A percentile compares a stretch with the other conserved stretches of the same genome.
Evolutionary conservation across 2,797 vertebrate species (phyloP).

Genomic region (Anguilla pacifica): DNA sequence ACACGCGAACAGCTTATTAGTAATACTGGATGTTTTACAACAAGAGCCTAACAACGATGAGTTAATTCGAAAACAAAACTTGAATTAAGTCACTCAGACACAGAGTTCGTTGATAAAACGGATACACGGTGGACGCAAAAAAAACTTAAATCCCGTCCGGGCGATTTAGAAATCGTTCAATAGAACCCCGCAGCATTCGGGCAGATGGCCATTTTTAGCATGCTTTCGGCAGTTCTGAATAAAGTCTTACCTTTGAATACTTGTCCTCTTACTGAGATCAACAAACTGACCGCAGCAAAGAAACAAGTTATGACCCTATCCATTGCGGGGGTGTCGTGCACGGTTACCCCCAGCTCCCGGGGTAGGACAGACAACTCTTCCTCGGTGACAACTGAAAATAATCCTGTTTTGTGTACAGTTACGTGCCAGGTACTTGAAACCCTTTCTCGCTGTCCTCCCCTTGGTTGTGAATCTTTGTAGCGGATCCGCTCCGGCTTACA

Average conservation of each 20-base stretch:
- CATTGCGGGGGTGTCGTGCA: conserved; percentile 68
- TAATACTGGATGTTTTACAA: background rate
- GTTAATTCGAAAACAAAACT: background rate
- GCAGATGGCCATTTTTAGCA: background rate
- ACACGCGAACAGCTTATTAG: background rate
- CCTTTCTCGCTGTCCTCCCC: conserved; percentile 43
- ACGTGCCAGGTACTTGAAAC: conserved; percentile 38
- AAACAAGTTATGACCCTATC: conserved; percentile 78
- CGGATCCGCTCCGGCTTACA: conserved; percentile 62
- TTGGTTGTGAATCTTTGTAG: conserved; percentile 43
- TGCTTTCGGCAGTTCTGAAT: conserved; percentile 20
- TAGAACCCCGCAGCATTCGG: conserved; percentile 10
- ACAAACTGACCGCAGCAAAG: conserved; percentile 69
- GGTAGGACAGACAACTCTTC: conserved; percentile 63
- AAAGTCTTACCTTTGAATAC: conserved; percentile 77
- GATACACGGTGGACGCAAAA: background rate
- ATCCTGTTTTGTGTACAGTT: conserved; percentile 46
- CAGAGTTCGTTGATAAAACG: background rate
- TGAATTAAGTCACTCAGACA: background rate
- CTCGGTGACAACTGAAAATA: conserved; percentile 41
- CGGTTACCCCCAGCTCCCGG: conserved; percentile 66
- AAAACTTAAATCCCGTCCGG: background rate
- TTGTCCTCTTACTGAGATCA: conserved; percentile 70
- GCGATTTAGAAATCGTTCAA: conserved; percentile 16
- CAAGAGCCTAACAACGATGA: background rate